phyloP scores from a whole-genome alignment of 2,888 invertebrate species.

The Archips xylosteana region DNA sequence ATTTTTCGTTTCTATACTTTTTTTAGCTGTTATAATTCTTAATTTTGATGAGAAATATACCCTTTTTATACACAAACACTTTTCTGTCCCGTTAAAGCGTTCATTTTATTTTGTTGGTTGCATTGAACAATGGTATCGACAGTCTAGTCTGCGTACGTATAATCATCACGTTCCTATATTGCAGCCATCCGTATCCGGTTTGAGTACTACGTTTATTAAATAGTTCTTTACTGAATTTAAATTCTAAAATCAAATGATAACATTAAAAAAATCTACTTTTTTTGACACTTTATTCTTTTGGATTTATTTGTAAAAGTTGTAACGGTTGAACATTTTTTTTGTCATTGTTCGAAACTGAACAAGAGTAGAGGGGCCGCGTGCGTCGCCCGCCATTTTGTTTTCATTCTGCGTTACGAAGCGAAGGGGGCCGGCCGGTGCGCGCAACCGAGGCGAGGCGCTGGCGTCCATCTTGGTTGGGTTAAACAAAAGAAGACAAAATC shows the following conservation, averaged over 20 bases:
- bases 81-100: background rate
- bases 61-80: background rate
- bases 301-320: background rate
- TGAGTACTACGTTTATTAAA: background rate
- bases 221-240: background rate
- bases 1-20: background rate
- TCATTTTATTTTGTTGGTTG: background rate
- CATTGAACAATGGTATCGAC: conserved; percentile 22
- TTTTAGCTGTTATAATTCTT: background rate
- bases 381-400: conserved; percentile 53
- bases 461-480: conserved; percentile 33
- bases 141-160: conserved; percentile 13
- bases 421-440: conserved; percentile 16
- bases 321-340: background rate
- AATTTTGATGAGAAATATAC: background rate
- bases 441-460: conserved; percentile 15
- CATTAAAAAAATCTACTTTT: background rate
- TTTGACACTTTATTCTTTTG: background rate
- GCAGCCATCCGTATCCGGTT: conserved; percentile 28
- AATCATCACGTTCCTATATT: conserved; percentile 11
- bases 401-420: conserved; percentile 42
- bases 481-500: background rate
- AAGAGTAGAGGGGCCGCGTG: conserved; percentile 30
- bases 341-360: conserved; percentile 20
- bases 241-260: conserved; percentile 4